Evolutionary conservation across 2,113 vertebrate species (phyloP).

Genomic region (Ciconia stormi): DNA sequence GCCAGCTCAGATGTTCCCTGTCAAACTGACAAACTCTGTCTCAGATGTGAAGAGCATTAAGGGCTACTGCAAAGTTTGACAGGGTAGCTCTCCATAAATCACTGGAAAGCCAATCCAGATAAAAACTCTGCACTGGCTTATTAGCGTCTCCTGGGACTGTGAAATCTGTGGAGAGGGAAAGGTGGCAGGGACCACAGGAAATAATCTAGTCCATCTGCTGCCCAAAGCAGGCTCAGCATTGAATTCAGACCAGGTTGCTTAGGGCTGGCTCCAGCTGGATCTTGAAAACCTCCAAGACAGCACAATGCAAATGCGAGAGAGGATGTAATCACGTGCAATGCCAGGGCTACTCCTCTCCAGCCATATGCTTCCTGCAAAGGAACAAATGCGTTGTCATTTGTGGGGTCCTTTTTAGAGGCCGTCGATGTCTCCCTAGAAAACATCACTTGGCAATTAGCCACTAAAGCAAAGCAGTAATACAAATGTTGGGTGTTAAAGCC

Average conservation of each 20-base stretch:
- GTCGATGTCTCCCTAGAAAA: not conserved
- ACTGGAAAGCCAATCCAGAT: not conserved
- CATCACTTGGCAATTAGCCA: not conserved
- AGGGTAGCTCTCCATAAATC: not conserved
- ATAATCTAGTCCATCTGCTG: not conserved
- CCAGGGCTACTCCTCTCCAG: not conserved
- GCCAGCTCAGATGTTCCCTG: not conserved
- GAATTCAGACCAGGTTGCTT: not conserved
- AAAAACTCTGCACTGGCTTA: not conserved
- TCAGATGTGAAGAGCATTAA: not conserved
- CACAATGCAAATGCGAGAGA: not conserved
- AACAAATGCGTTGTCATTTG: not conserved
- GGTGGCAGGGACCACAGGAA: not conserved
- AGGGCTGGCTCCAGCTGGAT: not conserved
- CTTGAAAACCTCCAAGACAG: not conserved
- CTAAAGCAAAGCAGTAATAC: not conserved
- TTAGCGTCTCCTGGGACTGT: not conserved
- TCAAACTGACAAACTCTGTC: not conserved
- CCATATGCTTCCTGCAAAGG: not conserved
- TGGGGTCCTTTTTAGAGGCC: not conserved
- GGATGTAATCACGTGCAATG: fast-evolving
- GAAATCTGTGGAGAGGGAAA: not conserved
- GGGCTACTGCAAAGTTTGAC: not conserved
- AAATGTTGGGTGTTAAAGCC: not conserved
- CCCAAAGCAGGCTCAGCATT: not conserved